Evolutionary conservation across 2,797 vertebrate genomes (phyloP).

Genomic region (Catharus ustulatus): DNA sequence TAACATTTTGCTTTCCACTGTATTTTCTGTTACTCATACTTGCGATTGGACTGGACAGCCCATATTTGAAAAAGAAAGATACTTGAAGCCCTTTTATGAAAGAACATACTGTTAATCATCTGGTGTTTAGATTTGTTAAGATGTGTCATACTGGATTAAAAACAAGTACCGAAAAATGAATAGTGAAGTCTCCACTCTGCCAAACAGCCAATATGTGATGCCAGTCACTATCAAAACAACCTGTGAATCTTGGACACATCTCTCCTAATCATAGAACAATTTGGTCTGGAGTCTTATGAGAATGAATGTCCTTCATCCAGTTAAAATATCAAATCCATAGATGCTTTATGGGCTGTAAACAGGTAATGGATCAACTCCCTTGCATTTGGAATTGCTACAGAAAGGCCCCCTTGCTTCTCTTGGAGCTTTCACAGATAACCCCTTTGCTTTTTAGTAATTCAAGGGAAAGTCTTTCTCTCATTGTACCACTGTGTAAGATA

Average conservation of each 20-base stretch:
- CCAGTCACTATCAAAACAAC: slow-evolving; percentile 48
- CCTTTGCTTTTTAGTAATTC: slow-evolving; percentile 47
- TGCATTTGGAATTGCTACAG: neutral
- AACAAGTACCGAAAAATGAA: slow-evolving; percentile 50
- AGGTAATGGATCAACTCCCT: slow-evolving; percentile 17
- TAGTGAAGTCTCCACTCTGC: slow-evolving; percentile 45
- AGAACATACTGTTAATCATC: neutral
- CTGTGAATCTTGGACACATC: slow-evolving; percentile 35
- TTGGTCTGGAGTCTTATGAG: slow-evolving; percentile 31
- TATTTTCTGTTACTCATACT: neutral
- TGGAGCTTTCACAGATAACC: neutral
- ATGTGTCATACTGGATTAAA: slow-evolving; percentile 65
- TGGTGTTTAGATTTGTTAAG: slow-evolving; percentile 39
- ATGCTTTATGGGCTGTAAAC: neutral
- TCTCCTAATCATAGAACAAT: slow-evolving; percentile 39
- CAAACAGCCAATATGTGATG: slow-evolving; percentile 17
- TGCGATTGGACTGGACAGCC: neutral
- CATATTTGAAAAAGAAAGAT: neutral
- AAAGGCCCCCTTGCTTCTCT: neutral
- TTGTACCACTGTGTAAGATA: neutral
- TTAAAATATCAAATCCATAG: slow-evolving; percentile 8
- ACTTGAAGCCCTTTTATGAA: slow-evolving; percentile 8
- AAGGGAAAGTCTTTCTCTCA: neutral
- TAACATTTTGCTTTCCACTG: neutral
- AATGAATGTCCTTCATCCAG: neutral